Conservation (phyloP, 53 echinoderm and acorn worm species). For the Echinometra lucunter region DNA sequence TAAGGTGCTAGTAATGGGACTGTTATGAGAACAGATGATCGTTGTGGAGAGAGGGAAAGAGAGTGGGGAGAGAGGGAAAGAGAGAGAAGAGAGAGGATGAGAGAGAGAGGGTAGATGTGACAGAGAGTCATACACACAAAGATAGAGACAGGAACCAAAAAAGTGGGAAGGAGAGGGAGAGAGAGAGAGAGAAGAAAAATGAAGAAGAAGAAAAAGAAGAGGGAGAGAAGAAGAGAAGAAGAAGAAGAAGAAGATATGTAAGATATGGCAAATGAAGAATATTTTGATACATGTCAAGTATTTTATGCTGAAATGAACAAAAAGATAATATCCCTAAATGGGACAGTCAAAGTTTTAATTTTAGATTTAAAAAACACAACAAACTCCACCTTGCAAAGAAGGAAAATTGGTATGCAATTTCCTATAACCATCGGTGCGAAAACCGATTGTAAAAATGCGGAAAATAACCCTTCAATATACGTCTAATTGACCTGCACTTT, state of each 20-base stretch:
- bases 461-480: neutral
- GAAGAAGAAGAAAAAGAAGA: neutral
- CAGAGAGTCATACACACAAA: no score
- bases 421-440: neutral
- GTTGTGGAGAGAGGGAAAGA: neutral
- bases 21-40: neutral
- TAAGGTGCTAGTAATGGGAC: slow-evolving; percentile 11
- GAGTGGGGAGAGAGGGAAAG: neutral
- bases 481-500: slow-evolving; percentile 8
- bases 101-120: no score
- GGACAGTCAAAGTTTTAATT: neutral
- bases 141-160: no score
- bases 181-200: neutral
- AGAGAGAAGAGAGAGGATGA: neutral
- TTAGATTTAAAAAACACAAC: neutral
- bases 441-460: neutral
- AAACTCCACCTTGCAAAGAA: neutral
- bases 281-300: no score
- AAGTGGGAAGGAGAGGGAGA: no score
- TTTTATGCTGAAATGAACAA: neutral
- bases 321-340: neutral
- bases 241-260: neutral
- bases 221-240: neutral
- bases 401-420: neutral
- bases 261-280: no score